Evolutionary conservation across 2,113 vertebrate genomes (phyloP).

Genomic region (Notechis scutatus): DNA sequence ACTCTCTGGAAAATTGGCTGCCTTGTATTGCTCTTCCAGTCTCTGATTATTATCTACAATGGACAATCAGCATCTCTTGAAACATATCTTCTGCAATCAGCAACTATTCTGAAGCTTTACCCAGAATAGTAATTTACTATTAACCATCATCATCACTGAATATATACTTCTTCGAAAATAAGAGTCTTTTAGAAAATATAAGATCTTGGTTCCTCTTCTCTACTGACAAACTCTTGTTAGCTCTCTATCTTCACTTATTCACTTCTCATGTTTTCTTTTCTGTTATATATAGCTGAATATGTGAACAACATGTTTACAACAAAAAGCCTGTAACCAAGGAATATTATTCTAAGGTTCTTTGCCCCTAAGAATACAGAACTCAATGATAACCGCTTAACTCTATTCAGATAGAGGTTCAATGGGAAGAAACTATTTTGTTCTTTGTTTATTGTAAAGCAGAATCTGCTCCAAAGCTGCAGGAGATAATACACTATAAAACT

Average conservation of each 20-base stretch:
- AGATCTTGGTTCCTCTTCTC: not conserved
- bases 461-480: not conserved
- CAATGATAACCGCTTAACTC: not conserved
- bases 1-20: not conserved
- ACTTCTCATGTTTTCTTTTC: conserved; percentile 5
- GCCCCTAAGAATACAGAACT: not conserved
- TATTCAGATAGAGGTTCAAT: not conserved
- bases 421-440: not conserved
- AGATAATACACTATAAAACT: not conserved
- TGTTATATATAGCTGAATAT: not conserved
- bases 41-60: not conserved
- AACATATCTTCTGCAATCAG: not conserved
- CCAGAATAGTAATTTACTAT: not conserved
- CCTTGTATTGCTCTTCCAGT: not conserved
- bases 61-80: not conserved
- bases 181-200: not conserved
- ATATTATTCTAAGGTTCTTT: not conserved
- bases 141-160: not conserved
- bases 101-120: not conserved
- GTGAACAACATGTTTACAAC: not conserved
- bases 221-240: not conserved
- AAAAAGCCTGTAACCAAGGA: not conserved
- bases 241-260: not conserved
- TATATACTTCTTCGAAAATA: not conserved
- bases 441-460: not conserved